These are phyloP conservation scores for Spilosoma lubricipeda DNA, from an alignment of 2,888 invertebrate species.

Conservation along the genomic window DNA sequence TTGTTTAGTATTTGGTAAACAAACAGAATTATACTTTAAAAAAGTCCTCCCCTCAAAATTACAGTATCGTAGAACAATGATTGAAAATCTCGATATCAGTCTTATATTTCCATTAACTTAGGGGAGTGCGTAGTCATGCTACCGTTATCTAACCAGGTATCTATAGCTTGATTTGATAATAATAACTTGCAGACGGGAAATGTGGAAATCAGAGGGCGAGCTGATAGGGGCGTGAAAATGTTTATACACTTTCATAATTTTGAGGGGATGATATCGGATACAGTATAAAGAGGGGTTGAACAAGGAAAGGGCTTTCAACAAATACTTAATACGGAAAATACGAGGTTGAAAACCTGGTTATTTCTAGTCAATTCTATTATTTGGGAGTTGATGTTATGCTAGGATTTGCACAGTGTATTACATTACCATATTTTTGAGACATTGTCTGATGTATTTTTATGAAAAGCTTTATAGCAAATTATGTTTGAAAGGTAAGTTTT, in stretches of 20 bases:
- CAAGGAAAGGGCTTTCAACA: slow-evolving; percentile 77
- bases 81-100: slow-evolving; percentile 74
- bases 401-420: slow-evolving; percentile 60
- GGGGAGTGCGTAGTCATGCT: slow-evolving; percentile 72
- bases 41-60: slow-evolving; percentile 62
- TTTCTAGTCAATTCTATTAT: slow-evolving; percentile 66
- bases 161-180: slow-evolving; percentile 85
- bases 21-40: slow-evolving; percentile 49
- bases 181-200: slow-evolving; percentile 80
- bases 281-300: slow-evolving; percentile 72
- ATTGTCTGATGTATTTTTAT: slow-evolving; percentile 6
- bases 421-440: slow-evolving; percentile 57
- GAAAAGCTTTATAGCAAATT: not conserved
- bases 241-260: slow-evolving; percentile 86
- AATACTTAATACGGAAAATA: slow-evolving; percentile 82
- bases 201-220: slow-evolving; percentile 77
- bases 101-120: slow-evolving; percentile 79
- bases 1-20: slow-evolving; percentile 20
- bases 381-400: slow-evolving; percentile 56
- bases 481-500: not conserved
- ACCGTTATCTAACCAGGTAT: slow-evolving; percentile 79
- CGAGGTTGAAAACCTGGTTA: slow-evolving; percentile 77
- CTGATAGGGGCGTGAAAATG: slow-evolving; percentile 81
- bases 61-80: slow-evolving; percentile 82
- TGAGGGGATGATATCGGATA: slow-evolving; percentile 82